Evolutionary conservation across 2,888 invertebrate genomes (phyloP), one percentile per base, ranked within the genome.

Genomic region (Noctua fimbriata): DNA sequence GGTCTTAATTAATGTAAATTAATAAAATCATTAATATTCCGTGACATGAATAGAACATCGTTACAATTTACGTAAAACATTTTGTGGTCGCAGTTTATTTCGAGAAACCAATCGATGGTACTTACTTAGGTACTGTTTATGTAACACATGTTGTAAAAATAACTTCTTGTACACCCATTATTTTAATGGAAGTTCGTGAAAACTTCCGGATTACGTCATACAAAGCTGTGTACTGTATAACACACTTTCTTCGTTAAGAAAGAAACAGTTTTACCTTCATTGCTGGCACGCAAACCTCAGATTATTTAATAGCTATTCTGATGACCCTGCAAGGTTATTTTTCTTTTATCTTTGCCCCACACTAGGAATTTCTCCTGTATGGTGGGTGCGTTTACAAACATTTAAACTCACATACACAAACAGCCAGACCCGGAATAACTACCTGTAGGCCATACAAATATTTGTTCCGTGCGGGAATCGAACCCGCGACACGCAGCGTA

Each of bases 101-200:
- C 10, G 16, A 10, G 32, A 18, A 65, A 28, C 28, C 67, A 36
- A 69, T 76, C 52, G 44, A 69, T 67, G n/a, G 0, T 73, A 58
- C 24, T 66, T 73, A 58, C 24, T 66, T n/a, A 24, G 28, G 18
- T n/a, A 63, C 21, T n/a, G 52, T 60, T 67, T 14, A 78, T 6
- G 52, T 55, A 55, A 72, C 24, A 52, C 14, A 16, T 21, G 21
- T 32, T 44, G n/a, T 78, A 63, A 83, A 77, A 83, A 81, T 77
- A 69, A 55, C 21, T 69, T 69, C 36, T 81, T 28, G 60, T 69
- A 69, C 69, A 65, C 69, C 83, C 47, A 81, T 81, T 77, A 81
- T 83, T 81, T 81, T 81, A 81, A 83, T 81, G 83, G 83, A 69
- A 83, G 80, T 69, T 83, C 58, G 60, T 84, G 79, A 78, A 81